These are phyloP conservation scores for Nixonia krombeini DNA, from an alignment of 1,140 invertebrate species.

Conservation along the genomic window DNA sequence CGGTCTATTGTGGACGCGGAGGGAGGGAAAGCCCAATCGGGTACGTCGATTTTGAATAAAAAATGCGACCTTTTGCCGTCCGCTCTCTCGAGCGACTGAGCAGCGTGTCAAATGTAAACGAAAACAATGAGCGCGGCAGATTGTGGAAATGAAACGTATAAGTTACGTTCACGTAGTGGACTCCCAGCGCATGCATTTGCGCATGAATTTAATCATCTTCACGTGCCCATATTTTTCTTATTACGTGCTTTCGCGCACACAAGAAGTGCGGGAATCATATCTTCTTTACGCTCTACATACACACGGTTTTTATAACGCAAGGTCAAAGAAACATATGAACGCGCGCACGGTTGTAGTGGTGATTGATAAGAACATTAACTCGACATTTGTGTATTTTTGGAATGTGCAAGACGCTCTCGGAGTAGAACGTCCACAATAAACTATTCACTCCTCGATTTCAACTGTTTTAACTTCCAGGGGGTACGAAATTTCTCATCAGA, in stretches of 20 bases:
- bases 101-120: too few species aligned
- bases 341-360: neutral
- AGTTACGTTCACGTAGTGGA: too few species aligned
- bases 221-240: slow-evolving; percentile 2
- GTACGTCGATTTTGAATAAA: too few species aligned
- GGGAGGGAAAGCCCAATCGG: too few species aligned
- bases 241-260: neutral
- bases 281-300: slow-evolving; percentile 14
- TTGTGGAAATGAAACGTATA: too few species aligned
- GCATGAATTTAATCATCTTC: neutral
- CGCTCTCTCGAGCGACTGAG: too few species aligned
- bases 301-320: slow-evolving; percentile 13
- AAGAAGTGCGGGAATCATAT: slow-evolving; percentile 6
- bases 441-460: neutral
- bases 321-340: slow-evolving; percentile 13
- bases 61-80: too few species aligned
- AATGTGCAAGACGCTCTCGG: too few species aligned
- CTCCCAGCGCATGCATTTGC: too few species aligned
- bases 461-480: neutral
- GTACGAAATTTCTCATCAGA: neutral
- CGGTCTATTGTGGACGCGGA: too few species aligned
- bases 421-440: too few species aligned
- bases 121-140: too few species aligned
- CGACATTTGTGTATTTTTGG: neutral
- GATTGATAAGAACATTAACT: neutral